Evolutionary conservation across 2,113 vertebrate species (phyloP).

Genomic region (Regulus satrapa): DNA sequence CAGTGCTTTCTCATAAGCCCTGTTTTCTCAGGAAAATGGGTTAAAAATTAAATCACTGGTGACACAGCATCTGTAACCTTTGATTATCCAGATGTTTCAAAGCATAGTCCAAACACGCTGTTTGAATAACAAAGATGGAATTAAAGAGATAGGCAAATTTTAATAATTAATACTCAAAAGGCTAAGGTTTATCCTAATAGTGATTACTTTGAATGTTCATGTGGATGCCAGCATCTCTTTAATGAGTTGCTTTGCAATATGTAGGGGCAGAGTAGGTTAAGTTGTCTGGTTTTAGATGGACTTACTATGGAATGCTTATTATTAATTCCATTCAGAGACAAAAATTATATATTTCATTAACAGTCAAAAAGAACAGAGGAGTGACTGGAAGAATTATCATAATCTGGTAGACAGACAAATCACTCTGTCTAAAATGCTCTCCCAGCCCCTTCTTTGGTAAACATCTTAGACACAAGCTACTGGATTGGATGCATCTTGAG

Average conservation of each 20-base stretch:
- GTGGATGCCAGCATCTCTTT: not conserved
- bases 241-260: not conserved
- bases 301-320: not conserved
- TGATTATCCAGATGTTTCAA: not conserved
- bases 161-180: not conserved
- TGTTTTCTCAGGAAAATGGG: not conserved
- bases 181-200: not conserved
- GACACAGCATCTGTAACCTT: not conserved
- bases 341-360: constrained; percentile 2
- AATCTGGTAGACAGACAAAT: constrained; percentile 63
- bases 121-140: not conserved
- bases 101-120: not conserved
- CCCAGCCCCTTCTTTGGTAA: constrained; percentile 5
- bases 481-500: constrained; percentile 27
- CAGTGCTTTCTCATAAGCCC: not conserved
- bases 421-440: not conserved
- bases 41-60: not conserved
- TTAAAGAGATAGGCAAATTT: not conserved
- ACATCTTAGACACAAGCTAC: not conserved
- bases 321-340: constrained; percentile 17
- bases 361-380: not conserved
- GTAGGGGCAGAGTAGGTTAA: not conserved
- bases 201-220: not conserved
- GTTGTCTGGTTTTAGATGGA: not conserved
- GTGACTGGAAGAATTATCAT: constrained; percentile 38